A percentile compares a stretch with the other conserved stretches of the same genome.
phyloP scores from a whole-genome alignment of 2,888 invertebrate genomes.

The Eristalis intricaria region DNA sequence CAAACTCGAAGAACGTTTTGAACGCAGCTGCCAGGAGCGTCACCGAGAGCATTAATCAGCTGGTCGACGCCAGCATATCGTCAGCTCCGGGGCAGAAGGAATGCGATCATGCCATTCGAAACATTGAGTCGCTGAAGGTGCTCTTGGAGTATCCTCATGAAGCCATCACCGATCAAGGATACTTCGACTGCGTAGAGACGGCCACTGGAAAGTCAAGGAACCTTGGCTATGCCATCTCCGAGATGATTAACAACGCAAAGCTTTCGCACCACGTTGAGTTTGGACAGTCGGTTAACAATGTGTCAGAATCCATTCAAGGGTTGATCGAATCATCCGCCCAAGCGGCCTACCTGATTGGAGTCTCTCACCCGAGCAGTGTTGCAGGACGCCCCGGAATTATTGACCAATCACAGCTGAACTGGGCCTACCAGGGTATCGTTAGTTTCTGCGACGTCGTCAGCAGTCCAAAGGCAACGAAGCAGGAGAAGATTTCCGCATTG shows the following conservation, averaged over 20 bases:
- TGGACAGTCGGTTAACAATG: conserved; percentile 90
- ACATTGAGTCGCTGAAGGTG: conserved; percentile 92
- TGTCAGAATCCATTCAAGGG: conserved; percentile 94
- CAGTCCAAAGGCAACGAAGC: conserved; percentile 88
- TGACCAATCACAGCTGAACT: conserved; percentile 92
- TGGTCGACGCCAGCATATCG: conserved; percentile 88
- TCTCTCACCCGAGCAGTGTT: conserved; percentile 94
- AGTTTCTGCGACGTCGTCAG: conserved; percentile 91
- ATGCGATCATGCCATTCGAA: conserved; percentile 96
- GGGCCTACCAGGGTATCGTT: conserved; percentile 95
- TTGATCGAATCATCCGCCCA: conserved; percentile 96
- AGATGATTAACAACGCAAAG: conserved; percentile 96
- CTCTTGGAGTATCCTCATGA: conserved; percentile 93
- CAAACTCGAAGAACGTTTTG: conserved; percentile 94
- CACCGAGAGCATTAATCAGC: conserved; percentile 94
- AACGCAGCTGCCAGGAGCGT: conserved; percentile 94
- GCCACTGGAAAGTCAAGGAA: conserved; percentile 94
- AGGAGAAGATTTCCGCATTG: conserved; percentile 93
- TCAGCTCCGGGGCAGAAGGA: conserved; percentile 98
- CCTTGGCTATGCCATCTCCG: conserved; percentile 94
- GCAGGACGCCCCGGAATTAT: conserved; percentile 94
- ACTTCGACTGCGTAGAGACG: conserved; percentile 95
- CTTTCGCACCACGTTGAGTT: conserved; percentile 92
- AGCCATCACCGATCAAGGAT: conserved; percentile 93
- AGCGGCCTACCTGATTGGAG: conserved; percentile 96